Evolutionary conservation across 2,113 vertebrate species (phyloP), one percentile per base, ranked within the genome.

Genomic region (Malurus melanocephalus): DNA sequence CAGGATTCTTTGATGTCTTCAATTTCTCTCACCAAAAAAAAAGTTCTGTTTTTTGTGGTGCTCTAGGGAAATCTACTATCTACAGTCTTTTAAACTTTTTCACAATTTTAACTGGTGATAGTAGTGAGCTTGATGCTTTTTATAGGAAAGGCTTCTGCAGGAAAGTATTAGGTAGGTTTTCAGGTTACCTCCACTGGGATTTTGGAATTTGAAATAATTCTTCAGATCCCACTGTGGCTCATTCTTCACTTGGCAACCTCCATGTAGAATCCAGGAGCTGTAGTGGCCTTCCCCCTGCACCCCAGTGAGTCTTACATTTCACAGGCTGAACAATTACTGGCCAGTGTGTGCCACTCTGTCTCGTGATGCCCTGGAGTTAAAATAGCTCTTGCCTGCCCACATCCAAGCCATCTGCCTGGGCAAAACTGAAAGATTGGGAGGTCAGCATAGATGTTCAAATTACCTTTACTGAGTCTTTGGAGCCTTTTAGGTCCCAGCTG

Each of bases 361-460:
- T 78, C 19, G 11, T 19, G 35, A 33, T 92, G 66, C 28, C 55
- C 42, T 35, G 28, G 51, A 78, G 19, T 60, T 78, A 38, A 57
- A 94, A 86, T 28, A 72, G 20, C 18, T 91, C 84, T 90, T 92
- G 73, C 69, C 69, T 90, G 73, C 81, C 27, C 69, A 78, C 32
- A 35, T 79, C 46, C 85, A 61, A 93, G 20, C 53, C 62, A 79
- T 64, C 57, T 92, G 61, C 32, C 42, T 72, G 65, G 45, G 69
- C 22, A 88, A 78, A 86, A 40, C 56, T 75, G 53, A 64, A 86
- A 49, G 45, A 43, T 30, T 74, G 64, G 40, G 35, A 94, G 61
- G 53, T 75, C 77, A 81, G 26, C 22, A 43, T 27, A 49, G 46
- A 90, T 72, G 18, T 88, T 93, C 57, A 72, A 30, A 87, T 87